Percentiles rank a stretch among this genome's conserved stretches.
Conservation (phyloP, 2,797 vertebrate genomes). For the Anguilla pacifica region DNA sequence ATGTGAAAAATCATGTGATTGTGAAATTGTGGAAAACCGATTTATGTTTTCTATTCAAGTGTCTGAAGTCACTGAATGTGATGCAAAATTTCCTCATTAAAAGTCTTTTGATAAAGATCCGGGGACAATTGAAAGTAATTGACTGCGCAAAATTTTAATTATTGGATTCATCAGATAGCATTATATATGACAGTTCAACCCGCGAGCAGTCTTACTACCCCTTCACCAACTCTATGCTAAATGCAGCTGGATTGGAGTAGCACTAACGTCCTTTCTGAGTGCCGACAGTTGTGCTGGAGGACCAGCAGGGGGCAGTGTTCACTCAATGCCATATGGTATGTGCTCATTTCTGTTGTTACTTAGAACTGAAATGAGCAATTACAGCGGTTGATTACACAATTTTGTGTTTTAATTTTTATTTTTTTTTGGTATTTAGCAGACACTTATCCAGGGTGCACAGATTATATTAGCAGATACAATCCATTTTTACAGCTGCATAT, state of each 20-base stretch:
- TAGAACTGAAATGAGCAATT: neutral
- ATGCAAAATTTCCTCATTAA: neutral
- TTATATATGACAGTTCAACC: neutral
- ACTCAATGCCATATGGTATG: neutral
- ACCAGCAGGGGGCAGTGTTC: neutral
- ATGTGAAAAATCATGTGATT: neutral
- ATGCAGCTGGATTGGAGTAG: neutral
- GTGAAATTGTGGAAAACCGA: neutral
- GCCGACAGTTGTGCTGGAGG: neutral
- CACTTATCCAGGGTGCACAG: neutral
- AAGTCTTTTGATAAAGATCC: neutral
- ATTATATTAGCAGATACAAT: neutral
- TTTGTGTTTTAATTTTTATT: neutral
- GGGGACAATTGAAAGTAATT: neutral
- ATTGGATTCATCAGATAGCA: neutral
- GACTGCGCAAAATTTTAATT: neutral
- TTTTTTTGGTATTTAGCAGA: neutral
- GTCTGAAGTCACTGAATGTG: neutral
- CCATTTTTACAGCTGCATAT: neutral
- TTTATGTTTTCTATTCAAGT: conserved; percentile 6
- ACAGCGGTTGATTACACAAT: neutral
- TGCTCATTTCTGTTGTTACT: neutral
- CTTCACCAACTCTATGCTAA: neutral
- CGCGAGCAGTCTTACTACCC: neutral
- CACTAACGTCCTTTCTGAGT: neutral